phyloP scores from a whole-genome alignment of 2,888 invertebrate genomes.

The Melieria crassipennis region DNA sequence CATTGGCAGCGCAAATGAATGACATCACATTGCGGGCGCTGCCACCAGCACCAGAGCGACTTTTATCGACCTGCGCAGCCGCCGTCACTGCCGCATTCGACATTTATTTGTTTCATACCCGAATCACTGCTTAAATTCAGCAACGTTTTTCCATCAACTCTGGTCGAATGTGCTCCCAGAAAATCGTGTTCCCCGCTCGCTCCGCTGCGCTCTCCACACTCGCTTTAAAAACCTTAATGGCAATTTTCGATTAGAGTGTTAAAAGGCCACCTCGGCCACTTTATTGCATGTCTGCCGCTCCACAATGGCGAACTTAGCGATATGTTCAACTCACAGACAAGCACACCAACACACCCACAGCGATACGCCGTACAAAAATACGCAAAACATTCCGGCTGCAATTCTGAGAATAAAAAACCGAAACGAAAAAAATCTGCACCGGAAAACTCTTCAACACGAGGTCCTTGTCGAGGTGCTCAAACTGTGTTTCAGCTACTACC shows the following conservation, averaged over 20 bases:
- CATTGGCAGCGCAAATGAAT: too few species aligned
- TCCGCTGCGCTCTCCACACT: too few species aligned
- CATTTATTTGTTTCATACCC: too few species aligned
- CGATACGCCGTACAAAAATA: neutral
- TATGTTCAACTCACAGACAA: slow-evolving; percentile 21
- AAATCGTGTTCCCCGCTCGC: too few species aligned
- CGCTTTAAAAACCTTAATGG: slow-evolving; percentile 18
- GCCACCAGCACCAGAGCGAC: too few species aligned
- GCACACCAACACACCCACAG: neutral
- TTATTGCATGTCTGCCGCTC: neutral
- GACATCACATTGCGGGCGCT: too few species aligned
- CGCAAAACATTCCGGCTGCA: slow-evolving; percentile 25
- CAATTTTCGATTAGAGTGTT: slow-evolving; percentile 28
- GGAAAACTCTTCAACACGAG: slow-evolving; percentile 38
- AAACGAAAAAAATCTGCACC: slow-evolving; percentile 16
- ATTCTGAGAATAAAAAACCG: slow-evolving; percentile 31
- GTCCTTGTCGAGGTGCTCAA: slow-evolving; percentile 7
- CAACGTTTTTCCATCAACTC: too few species aligned
- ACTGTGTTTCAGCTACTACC: neutral
- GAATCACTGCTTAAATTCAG: too few species aligned
- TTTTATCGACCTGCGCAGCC: too few species aligned
- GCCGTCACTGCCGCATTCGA: too few species aligned
- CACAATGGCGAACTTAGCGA: slow-evolving; percentile 23
- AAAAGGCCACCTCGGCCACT: slow-evolving; percentile 27
- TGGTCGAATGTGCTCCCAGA: too few species aligned